Evolutionary conservation across 2,888 invertebrate genomes (phyloP).

Genomic region (Stenchaetothrips biformis): DNA sequence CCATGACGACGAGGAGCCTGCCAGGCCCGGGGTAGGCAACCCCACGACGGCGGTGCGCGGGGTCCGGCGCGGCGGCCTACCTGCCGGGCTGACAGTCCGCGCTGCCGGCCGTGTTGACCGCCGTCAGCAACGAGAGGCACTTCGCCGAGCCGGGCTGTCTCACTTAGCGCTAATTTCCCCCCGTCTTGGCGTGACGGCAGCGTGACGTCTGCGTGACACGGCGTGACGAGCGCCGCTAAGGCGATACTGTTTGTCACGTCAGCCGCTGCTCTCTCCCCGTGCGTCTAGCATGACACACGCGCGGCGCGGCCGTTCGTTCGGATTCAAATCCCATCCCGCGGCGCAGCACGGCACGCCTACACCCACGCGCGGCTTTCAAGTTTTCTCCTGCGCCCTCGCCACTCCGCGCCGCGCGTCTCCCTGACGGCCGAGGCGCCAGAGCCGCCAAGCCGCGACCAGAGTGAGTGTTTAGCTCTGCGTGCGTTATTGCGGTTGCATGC

Average conservation of each 20-base stretch:
- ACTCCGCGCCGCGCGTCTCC: background rate
- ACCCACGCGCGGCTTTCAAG: background rate
- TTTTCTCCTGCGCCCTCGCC: background rate
- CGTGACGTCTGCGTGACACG: constrained; percentile 16
- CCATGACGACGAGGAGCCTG: too few species aligned
- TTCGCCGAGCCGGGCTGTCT: too few species aligned
- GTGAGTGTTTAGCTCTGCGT: background rate
- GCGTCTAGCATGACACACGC: background rate
- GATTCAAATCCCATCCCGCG: background rate
- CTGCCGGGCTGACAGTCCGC: too few species aligned
- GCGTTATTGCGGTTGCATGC: background rate
- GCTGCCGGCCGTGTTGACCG: too few species aligned
- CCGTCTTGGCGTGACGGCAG: background rate
- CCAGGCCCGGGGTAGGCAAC: too few species aligned
- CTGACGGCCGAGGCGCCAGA: too few species aligned
- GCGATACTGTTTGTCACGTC: constrained; percentile 6
- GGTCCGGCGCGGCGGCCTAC: too few species aligned
- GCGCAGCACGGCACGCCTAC: background rate
- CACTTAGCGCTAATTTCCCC: background rate
- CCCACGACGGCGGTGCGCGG: too few species aligned
- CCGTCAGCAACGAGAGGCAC: too few species aligned
- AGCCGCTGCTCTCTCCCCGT: background rate
- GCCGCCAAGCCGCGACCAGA: too few species aligned
- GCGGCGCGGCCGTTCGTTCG: background rate
- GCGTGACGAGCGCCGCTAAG: constrained; percentile 10